phyloP scores from a whole-genome alignment of 2,888 invertebrate genomes.

The Eupsilia transversa region DNA sequence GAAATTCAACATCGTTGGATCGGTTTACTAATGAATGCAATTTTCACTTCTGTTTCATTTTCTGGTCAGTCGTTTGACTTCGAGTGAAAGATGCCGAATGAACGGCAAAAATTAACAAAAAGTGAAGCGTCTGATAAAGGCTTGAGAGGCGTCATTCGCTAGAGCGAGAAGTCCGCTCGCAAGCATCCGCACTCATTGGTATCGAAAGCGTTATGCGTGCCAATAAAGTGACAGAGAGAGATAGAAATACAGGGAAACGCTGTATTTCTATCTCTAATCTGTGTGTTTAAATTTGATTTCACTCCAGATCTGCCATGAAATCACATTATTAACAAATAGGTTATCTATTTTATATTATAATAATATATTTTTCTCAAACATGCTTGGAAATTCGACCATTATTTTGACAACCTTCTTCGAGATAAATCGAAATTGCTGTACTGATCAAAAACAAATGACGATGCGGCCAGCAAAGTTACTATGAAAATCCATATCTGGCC shows the following conservation, averaged over 20 bases:
- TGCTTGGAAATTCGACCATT: too few species aligned
- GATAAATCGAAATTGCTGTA: too few species aligned
- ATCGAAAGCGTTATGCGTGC: not conserved
- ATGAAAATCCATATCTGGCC: too few species aligned
- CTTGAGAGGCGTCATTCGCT: not conserved
- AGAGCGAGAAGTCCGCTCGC: not conserved
- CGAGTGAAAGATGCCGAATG: not conserved
- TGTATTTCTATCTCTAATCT: too few species aligned
- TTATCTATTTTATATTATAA: not conserved
- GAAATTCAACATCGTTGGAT: not conserved
- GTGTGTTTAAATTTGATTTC: not conserved
- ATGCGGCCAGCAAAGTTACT: too few species aligned
- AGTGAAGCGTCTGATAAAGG: not conserved
- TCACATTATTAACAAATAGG: not conserved
- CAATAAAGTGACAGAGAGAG: not conserved
- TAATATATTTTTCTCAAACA: too few species aligned
- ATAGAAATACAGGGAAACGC: not conserved
- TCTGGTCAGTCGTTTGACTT: not conserved
- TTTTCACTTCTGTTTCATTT: not conserved
- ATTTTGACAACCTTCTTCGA: too few species aligned
- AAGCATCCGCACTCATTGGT: not conserved
- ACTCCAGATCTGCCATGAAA: not conserved
- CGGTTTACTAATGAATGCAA: not conserved
- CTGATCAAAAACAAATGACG: too few species aligned
- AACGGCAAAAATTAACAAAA: not conserved